Evolutionary conservation across 2,888 invertebrate genomes (phyloP).

Genomic region (Drosophila algonquin): DNA sequence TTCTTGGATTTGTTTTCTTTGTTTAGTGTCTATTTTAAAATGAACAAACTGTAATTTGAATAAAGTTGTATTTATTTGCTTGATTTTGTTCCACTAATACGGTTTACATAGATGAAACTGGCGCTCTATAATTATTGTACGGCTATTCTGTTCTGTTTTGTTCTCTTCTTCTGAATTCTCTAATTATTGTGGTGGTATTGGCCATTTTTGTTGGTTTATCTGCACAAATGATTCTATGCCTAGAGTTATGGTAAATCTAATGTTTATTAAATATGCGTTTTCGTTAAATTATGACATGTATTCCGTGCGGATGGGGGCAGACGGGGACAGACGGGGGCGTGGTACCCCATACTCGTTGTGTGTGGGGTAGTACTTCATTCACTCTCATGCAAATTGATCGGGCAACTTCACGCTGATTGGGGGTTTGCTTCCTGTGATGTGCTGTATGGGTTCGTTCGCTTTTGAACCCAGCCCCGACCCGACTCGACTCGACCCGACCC

Average conservation of each 20-base stretch:
- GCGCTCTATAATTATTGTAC: slow-evolving; percentile 33
- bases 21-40: slow-evolving; percentile 6
- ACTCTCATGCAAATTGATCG: slow-evolving; percentile 34
- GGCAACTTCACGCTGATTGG: slow-evolving; percentile 33
- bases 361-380: slow-evolving; percentile 14
- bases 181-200: slow-evolving; percentile 62
- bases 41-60: slow-evolving; percentile 58
- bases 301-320: slow-evolving; percentile 18
- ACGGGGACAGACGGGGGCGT: slow-evolving; percentile 32
- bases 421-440: slow-evolving; percentile 33
- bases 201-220: slow-evolving; percentile 61
- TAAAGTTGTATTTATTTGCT: slow-evolving; percentile 57
- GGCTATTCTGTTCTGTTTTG: slow-evolving; percentile 23
- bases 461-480: slow-evolving; percentile 46
- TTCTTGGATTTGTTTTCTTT: slow-evolving; percentile 1
- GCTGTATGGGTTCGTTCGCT: slow-evolving; percentile 28
- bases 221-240: slow-evolving; percentile 48
- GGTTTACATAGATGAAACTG: slow-evolving; percentile 36
- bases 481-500: neutral
- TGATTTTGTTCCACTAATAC: slow-evolving; percentile 38
- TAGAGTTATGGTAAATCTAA: slow-evolving; percentile 49
- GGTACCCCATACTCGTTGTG: neutral
- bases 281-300: slow-evolving; percentile 73
- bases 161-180: slow-evolving; percentile 23
- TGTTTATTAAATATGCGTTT: slow-evolving; percentile 48